Evolutionary conservation across 2,888 invertebrate genomes (phyloP).

Genomic region (Dryobota labecula): DNA sequence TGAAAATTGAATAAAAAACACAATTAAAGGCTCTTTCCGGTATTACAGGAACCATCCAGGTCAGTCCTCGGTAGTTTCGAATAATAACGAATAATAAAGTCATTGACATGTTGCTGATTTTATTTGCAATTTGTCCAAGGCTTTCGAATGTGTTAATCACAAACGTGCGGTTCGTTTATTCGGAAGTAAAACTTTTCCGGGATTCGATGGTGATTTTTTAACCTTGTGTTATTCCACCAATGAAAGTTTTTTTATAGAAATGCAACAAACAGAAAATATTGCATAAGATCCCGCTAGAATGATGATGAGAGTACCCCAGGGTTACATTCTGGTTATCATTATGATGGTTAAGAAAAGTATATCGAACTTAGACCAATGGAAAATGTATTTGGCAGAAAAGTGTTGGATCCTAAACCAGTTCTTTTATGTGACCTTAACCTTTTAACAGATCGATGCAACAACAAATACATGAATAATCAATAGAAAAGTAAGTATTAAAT

Average conservation of each 20-base stretch:
- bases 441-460: background rate
- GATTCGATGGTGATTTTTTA: background rate
- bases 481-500: background rate
- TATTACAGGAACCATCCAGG: conserved; percentile 9
- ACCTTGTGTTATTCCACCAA: background rate
- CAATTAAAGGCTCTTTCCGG: background rate
- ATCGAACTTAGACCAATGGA: background rate
- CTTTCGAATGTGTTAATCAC: conserved; percentile 31
- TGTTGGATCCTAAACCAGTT: background rate
- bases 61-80: background rate
- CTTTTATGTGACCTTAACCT: conserved; percentile 7
- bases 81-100: conserved; percentile 37
- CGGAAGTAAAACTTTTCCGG: background rate
- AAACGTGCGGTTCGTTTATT: background rate
- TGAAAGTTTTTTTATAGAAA: background rate
- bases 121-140: conserved; percentile 27
- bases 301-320: conserved; percentile 2
- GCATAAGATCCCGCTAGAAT: background rate
- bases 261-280: background rate
- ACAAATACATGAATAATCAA: background rate
- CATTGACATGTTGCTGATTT: conserved; percentile 3
- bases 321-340: background rate
- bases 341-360: background rate
- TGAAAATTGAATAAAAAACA: conserved; percentile 10
- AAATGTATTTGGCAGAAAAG: background rate